phyloP scores from a whole-genome alignment of 2,113 vertebrate genomes.

The Pelusios castaneus region DNA sequence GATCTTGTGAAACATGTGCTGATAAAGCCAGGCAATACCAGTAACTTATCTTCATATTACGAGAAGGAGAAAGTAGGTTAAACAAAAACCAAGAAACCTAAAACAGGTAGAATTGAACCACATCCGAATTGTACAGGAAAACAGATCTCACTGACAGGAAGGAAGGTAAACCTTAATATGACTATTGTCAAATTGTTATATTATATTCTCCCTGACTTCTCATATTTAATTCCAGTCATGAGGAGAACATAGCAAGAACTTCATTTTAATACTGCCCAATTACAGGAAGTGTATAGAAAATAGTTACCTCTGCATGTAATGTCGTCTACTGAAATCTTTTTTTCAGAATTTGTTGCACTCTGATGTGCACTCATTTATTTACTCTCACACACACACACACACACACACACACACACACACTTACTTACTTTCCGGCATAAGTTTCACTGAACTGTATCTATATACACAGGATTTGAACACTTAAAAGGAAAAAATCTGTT shows the following conservation, averaged over 20 bases:
- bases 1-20: constrained; percentile 66
- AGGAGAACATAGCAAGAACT: not conserved
- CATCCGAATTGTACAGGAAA: constrained; percentile 78
- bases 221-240: not conserved
- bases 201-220: not conserved
- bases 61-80: constrained; percentile 94
- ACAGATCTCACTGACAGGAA: constrained; percentile 73
- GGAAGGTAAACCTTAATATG: constrained; percentile 52
- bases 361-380: not conserved
- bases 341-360: not conserved
- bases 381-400: too few species aligned
- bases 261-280: not conserved
- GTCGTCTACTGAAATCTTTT: not conserved
- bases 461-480: not conserved
- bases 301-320: not conserved
- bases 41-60: constrained; percentile 79
- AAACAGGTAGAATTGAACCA: constrained; percentile 73
- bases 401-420: too few species aligned
- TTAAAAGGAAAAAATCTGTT: not conserved
- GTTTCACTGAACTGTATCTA: not conserved
- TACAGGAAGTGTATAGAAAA: constrained; percentile 1
- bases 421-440: not conserved
- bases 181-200: constrained; percentile 26
- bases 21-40: constrained; percentile 75
- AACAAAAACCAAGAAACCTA: constrained; percentile 73